Base-by-base conservation (phyloP, 2,888 invertebrate species). In the Drosophila neotestacea region DNA sequence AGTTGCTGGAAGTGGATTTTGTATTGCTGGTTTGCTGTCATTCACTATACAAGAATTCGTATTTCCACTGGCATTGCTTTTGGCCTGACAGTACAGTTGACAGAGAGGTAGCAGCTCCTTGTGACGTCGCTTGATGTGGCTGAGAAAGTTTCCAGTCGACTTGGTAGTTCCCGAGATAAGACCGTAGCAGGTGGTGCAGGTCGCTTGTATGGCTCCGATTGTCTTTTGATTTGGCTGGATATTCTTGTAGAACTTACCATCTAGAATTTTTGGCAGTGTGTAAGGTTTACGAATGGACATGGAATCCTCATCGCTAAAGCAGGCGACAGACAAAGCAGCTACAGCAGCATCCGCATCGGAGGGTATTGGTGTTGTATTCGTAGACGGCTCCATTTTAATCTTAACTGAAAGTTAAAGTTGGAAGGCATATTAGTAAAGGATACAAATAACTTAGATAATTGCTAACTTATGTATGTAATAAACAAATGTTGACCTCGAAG, bases 81-180 rank as follows among this genome's bases (percentile, higher is more conserved):
- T 90, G 10, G 90, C 78, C 70, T 90, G 90, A 32, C 91, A 91
- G 44, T 91, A 91, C 6, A 86, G 74, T 52, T 91, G 91, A 6
- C 91, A 91, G 9, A 81, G 68, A 0, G 85, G 78, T 47, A 91
- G 48, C 27, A 90, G 77, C 28, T 90, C 89, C 67, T 89, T 91
- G 66, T 91, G 91, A 3, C 90, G 87, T 2, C 89, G 79, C 69
- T 91, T 91, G 46, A 91, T 91, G 64, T 91, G 91, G 66, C 91
- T 91, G 16, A 91, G 80, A 51, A 91, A 91, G 64, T 91, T 91
- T 4, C 91, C 91, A 7, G 91, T 91, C 2, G 91, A 91, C 44
- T 90, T 90, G 22, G 91, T 89, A 28, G 91, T 91, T 6, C 91
- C 91, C 11, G 91, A 91, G 46, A 91, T 91, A 3, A 81, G 80